Conservation (phyloP, 1,140 invertebrate genomes). For the Eufriesea mexicana region DNA sequence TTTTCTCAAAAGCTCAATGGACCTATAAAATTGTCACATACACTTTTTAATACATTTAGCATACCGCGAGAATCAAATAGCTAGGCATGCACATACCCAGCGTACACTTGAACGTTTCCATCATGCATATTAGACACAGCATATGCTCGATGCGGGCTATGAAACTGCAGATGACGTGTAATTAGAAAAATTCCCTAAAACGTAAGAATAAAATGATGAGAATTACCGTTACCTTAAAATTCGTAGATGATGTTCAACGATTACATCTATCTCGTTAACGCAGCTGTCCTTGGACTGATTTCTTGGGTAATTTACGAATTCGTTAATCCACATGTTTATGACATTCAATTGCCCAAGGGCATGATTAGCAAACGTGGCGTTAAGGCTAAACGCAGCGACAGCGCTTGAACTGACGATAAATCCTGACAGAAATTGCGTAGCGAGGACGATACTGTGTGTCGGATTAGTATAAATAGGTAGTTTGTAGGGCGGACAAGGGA, state of each 20-base stretch:
- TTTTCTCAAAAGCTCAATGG: neutral
- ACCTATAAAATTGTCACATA: neutral
- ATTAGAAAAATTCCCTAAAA: neutral
- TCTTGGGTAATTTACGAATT: neutral
- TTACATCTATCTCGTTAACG: conserved; percentile 8
- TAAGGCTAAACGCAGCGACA: neutral
- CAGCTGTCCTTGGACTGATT: neutral
- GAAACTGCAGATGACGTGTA: conserved; percentile 59
- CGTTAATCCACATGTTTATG: conserved; percentile 30
- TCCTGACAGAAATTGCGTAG: neutral
- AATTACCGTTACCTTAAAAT: neutral
- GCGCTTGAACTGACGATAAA: neutral
- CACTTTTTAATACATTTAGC: conserved; percentile 26
- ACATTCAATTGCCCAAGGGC: conserved; percentile 51
- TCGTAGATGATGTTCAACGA: conserved; percentile 58
- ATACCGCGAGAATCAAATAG: conserved; percentile 70
- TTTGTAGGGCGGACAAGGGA: conserved; percentile 32
- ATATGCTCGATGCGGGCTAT: conserved; percentile 56
- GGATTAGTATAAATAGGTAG: neutral
- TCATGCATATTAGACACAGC: conserved; percentile 58
- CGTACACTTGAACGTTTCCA: conserved; percentile 65
- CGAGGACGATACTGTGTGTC: neutral
- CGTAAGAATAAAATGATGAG: too few species aligned
- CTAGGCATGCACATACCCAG: conserved; percentile 65
- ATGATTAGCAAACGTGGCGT: conserved; percentile 42